These are phyloP conservation scores for Rhamnusium bicolor DNA, from an alignment of 2,888 invertebrate species.

Conservation along the genomic window DNA sequence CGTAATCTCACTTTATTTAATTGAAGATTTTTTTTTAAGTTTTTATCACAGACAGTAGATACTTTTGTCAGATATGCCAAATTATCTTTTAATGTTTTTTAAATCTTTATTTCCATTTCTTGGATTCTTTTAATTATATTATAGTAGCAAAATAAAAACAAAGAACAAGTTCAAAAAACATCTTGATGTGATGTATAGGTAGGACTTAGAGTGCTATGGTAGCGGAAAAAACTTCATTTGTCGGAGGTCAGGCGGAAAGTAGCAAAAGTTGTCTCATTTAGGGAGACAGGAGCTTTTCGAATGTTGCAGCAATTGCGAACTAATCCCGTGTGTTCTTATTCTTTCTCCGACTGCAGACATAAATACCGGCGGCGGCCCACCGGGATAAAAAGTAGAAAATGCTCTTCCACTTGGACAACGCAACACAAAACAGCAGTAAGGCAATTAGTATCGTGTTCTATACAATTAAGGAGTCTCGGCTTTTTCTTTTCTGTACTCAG, in stretches of 20 bases:
- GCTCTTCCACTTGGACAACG: constrained; percentile 67
- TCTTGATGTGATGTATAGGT: constrained; percentile 58
- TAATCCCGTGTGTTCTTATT: constrained; percentile 69
- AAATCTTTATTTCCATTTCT: background rate
- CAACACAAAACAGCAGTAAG: constrained; percentile 68
- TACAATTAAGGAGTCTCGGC: constrained; percentile 68
- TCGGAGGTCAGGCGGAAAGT: constrained; percentile 69
- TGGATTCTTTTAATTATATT: background rate
- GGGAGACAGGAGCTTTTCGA: constrained; percentile 67
- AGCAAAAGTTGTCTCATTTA: constrained; percentile 70
- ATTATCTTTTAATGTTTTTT: no score
- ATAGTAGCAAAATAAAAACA: constrained; percentile 7
- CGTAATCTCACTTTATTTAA: no score
- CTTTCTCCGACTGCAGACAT: constrained; percentile 67
- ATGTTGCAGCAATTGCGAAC: constrained; percentile 66
- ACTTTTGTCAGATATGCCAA: background rate
- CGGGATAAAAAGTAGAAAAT: constrained; percentile 59
- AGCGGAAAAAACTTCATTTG: constrained; percentile 69
- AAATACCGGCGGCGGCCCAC: constrained; percentile 66
- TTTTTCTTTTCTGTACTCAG: constrained; percentile 57
- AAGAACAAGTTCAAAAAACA: constrained; percentile 4
- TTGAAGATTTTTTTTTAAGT: no score
- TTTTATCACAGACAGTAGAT: no score
- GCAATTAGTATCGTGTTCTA: constrained; percentile 71
- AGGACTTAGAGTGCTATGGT: constrained; percentile 55